Percentiles rank a stretch among this genome's conserved stretches.
Evolutionary conservation across 2,113 vertebrate genomes (phyloP).

Genomic region (Grus americana): DNA sequence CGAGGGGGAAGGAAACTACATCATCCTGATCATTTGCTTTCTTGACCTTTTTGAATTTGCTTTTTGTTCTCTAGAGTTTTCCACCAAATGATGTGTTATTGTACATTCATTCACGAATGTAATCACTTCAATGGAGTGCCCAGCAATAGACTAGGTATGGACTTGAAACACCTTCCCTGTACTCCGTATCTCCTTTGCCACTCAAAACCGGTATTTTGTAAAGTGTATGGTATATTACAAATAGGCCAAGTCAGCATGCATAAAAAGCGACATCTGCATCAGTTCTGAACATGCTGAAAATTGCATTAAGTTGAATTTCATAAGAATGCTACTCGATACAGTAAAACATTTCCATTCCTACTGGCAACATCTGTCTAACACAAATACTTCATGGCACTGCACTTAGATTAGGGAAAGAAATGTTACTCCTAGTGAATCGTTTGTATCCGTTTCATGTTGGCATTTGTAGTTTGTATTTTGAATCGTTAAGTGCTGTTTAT

Average conservation of each 20-base stretch:
- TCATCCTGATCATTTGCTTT: slow-evolving; percentile 48
- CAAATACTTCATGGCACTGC: slow-evolving; percentile 43
- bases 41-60: slow-evolving; percentile 47
- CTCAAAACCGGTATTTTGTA: slow-evolving; percentile 39
- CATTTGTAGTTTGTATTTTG: slow-evolving; percentile 72
- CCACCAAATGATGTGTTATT: slow-evolving; percentile 35
- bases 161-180: slow-evolving; percentile 49
- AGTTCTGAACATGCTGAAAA: slow-evolving; percentile 63
- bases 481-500: slow-evolving; percentile 69
- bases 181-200: slow-evolving; percentile 22
- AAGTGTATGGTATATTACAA: slow-evolving; percentile 41
- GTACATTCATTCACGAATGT: slow-evolving; percentile 45
- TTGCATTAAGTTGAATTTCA: slow-evolving; percentile 44
- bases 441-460: slow-evolving; percentile 68
- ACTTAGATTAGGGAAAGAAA: slow-evolving; percentile 64
- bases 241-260: slow-evolving; percentile 52
- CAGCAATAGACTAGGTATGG: slow-evolving; percentile 57
- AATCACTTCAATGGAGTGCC: slow-evolving; percentile 49
- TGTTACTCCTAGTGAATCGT: slow-evolving; percentile 69
- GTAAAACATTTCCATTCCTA: slow-evolving; percentile 59
- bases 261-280: slow-evolving; percentile 24
- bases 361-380: slow-evolving; percentile 37
- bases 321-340: slow-evolving; percentile 23
- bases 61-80: slow-evolving; percentile 59
- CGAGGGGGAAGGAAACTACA: slow-evolving; percentile 47